These are phyloP conservation scores for Sabatieria punctata DNA, from an alignment of 2,888 invertebrate species.

Conservation along the genomic window DNA sequence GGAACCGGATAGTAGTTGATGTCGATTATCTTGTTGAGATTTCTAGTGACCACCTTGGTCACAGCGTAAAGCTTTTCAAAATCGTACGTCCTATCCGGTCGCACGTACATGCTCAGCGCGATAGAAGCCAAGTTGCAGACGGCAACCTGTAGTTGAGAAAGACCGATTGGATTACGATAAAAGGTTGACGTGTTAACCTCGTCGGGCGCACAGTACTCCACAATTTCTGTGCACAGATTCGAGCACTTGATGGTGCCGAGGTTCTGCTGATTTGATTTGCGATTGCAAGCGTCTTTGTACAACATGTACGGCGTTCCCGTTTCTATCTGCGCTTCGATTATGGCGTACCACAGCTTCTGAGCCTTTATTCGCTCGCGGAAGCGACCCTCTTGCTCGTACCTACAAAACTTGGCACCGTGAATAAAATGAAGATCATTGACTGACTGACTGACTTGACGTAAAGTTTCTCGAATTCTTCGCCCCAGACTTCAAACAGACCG, in stretches of 20 bases:
- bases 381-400: slow-evolving; percentile 26
- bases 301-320: slow-evolving; percentile 88
- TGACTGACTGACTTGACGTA: slow-evolving; percentile 47
- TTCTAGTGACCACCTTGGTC: slow-evolving; percentile 53
- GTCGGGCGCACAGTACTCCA: slow-evolving; percentile 54
- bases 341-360: slow-evolving; percentile 75
- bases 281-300: slow-evolving; percentile 65
- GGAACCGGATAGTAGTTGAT: slow-evolving; percentile 83
- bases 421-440: not conserved
- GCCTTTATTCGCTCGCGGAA: slow-evolving; percentile 47
- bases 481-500: slow-evolving; percentile 77
- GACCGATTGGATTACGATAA: too few species aligned
- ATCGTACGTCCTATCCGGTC: slow-evolving; percentile 58
- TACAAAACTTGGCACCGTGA: slow-evolving; percentile 6
- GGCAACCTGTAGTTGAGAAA: slow-evolving; percentile 54
- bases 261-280: slow-evolving; percentile 93
- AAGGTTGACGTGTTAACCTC: slow-evolving; percentile 17
- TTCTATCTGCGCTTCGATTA: slow-evolving; percentile 73
- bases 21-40: slow-evolving; percentile 91
- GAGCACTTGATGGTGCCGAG: slow-evolving; percentile 94
- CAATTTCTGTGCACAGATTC: slow-evolving; percentile 92
- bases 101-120: slow-evolving; percentile 84
- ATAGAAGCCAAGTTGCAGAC: slow-evolving; percentile 96
- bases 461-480: slow-evolving; percentile 73
- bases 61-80: slow-evolving; percentile 69